Base-by-base conservation (phyloP, 2,797 vertebrate genomes). In the Gobionotothen gibberifrons region DNA sequence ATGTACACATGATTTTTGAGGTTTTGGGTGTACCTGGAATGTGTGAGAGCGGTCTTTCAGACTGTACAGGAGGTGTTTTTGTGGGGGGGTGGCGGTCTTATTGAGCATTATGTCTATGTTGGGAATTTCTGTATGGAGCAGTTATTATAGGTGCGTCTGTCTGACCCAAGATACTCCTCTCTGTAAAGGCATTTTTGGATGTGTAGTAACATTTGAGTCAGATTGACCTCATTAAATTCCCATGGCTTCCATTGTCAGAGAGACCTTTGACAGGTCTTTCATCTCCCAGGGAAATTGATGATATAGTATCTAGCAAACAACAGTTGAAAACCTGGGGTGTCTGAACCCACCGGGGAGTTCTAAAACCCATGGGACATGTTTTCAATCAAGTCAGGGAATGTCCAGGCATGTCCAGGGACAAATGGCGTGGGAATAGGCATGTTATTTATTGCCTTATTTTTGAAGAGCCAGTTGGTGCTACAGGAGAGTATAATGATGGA, bases 1-100 rank as follows among this genome's bases (percentile, higher is more conserved):
- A 68, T 48, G 51, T 53, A 36, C 19, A 59, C 6, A 47, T 17
- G 8, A 16, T 44, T 59, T 69, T 69, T 9, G 51, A 40, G 60
- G 9, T 69, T 83, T 74, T 59, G 55, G 56, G 51, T 57, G 78
- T 66, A 16, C 14, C 3, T 29, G 56, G 60, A 81, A 81, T 81
- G 49, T 72, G 53, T 83, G 74, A 83, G 17, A 51, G 60, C 48
- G 71, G 52, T 51, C 68, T 72, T 76, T 82, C 39, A 44, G 22
- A 22, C 47, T 22, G 63, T n/a, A 26, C 47, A 29, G 22, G 61
- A 77, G 79, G 57, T 15, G 26, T 55, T 13, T 52, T 46, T 32
- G 55, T 69, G 14, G 56, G 26, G 14, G 51, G 21, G 32, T 13
- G 51, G 22, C n/a, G 11, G 16, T 48, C 55, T 26, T 39, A 54